Evolutionary conservation across 23 tunicate species (phyloP).

Genomic region (Trididemnum clinides): DNA sequence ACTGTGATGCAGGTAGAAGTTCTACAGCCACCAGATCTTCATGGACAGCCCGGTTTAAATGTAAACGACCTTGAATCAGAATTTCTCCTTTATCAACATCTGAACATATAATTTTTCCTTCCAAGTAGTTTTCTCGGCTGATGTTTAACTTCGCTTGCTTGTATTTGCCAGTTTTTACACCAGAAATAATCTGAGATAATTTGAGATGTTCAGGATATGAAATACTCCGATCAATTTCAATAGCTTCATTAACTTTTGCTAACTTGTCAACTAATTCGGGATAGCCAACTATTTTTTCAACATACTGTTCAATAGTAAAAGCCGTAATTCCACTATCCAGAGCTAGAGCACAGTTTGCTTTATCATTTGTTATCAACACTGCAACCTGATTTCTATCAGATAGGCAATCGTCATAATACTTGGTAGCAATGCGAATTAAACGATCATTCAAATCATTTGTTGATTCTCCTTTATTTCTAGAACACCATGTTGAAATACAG

Average conservation of each 20-base stretch:
- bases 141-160: conserved; percentile 87
- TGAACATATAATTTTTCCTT: conserved; percentile 55
- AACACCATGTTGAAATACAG: conserved; percentile 75
- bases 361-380: conserved; percentile 89
- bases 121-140: conserved; percentile 87
- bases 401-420: conserved; percentile 70
- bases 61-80: conserved; percentile 88
- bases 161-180: conserved; percentile 70
- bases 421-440: conserved; percentile 82
- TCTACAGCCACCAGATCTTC: conserved; percentile 94
- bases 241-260: conserved; percentile 70
- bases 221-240: conserved; percentile 78
- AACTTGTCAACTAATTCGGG: conserved; percentile 90
- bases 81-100: conserved; percentile 73
- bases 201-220: conserved; percentile 80
- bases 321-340: conserved; percentile 39
- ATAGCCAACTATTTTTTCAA: conserved; percentile 64
- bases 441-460: conserved; percentile 96
- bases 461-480: conserved; percentile 71
- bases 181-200: conserved; percentile 58
- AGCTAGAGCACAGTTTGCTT: conserved; percentile 72
- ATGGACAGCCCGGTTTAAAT: conserved; percentile 93
- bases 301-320: conserved; percentile 72
- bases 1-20: conserved; percentile 64
- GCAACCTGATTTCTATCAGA: conserved; percentile 54